phyloP scores from a whole-genome alignment of 2,888 invertebrate species.

The Gymnosoma rotundatum region DNA sequence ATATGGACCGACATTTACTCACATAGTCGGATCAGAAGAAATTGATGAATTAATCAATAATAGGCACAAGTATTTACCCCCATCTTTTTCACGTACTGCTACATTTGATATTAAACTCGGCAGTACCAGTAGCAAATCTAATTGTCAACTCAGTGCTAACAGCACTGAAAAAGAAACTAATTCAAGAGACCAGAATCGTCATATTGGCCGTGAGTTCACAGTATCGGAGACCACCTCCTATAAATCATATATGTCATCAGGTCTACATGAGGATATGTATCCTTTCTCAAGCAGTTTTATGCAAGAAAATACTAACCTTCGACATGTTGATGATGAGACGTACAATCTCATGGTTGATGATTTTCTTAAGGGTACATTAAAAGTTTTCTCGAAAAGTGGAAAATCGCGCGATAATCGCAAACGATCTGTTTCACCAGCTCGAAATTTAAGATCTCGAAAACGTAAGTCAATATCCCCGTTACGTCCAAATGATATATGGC shows the following conservation, averaged over 20 bases:
- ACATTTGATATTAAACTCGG: constrained; percentile 41
- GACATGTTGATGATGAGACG: constrained; percentile 77
- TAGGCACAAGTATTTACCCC: constrained; percentile 66
- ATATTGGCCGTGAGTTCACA: constrained; percentile 1
- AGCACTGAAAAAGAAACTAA: background rate
- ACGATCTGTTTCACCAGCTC: background rate
- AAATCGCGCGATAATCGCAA: constrained; percentile 24
- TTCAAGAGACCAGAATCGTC: constrained; percentile 28
- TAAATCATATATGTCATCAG: constrained; percentile 71
- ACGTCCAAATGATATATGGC: constrained; percentile 78
- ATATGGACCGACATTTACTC: constrained; percentile 84
- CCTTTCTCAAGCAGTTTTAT: background rate
- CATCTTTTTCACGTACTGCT: constrained; percentile 36
- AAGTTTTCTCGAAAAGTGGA: constrained; percentile 25
- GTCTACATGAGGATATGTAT: constrained; percentile 33
- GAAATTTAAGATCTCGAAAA: background rate
- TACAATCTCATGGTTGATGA: constrained; percentile 79
- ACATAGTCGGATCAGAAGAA: constrained; percentile 82
- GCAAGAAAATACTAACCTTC: constrained; percentile 11
- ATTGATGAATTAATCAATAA: constrained; percentile 76
- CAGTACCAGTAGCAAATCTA: background rate
- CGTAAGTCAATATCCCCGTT: constrained; percentile 77
- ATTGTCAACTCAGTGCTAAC: constrained; percentile 6
- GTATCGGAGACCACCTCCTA: background rate
- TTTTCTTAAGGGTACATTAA: constrained; percentile 75